phyloP scores from a whole-genome alignment of 2,113 vertebrate genomes.

The Petromus typicus region DNA sequence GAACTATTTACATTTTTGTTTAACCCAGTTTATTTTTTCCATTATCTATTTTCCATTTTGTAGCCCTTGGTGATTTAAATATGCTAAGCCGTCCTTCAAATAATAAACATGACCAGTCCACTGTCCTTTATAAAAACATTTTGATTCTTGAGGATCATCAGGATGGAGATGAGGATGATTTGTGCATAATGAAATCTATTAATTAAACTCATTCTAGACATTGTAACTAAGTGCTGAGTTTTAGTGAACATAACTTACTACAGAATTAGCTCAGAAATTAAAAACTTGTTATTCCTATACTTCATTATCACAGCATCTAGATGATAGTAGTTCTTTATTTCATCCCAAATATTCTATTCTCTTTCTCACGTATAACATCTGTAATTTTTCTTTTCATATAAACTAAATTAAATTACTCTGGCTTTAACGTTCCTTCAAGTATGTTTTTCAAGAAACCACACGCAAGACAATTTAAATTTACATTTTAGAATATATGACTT shows the following conservation, averaged over 20 bases:
- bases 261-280: conserved; percentile 53
- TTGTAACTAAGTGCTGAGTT: conserved; percentile 31
- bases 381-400: background rate
- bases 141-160: conserved; percentile 8
- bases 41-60: background rate
- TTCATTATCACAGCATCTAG: background rate
- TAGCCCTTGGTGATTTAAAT: conserved; percentile 2
- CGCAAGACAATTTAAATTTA: background rate
- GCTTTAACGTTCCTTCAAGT: background rate
- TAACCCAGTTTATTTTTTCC: background rate
- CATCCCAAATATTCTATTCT: background rate
- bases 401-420: background rate
- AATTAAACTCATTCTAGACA: conserved; percentile 44
- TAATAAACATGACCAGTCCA: conserved; percentile 2
- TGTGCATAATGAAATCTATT: conserved; percentile 25
- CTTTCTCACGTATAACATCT: background rate
- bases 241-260: conserved; percentile 13
- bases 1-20: background rate
- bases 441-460: background rate
- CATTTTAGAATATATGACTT: background rate
- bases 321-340: background rate
- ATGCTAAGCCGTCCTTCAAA: background rate
- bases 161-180: background rate
- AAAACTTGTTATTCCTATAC: conserved; percentile 38
- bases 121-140: conserved; percentile 38